Percentiles rank a stretch among this genome's conserved stretches.
These are phyloP conservation scores for Paguma larvata DNA, from an alignment of 2,797 vertebrate genomes.

Conservation along the genomic window DNA sequence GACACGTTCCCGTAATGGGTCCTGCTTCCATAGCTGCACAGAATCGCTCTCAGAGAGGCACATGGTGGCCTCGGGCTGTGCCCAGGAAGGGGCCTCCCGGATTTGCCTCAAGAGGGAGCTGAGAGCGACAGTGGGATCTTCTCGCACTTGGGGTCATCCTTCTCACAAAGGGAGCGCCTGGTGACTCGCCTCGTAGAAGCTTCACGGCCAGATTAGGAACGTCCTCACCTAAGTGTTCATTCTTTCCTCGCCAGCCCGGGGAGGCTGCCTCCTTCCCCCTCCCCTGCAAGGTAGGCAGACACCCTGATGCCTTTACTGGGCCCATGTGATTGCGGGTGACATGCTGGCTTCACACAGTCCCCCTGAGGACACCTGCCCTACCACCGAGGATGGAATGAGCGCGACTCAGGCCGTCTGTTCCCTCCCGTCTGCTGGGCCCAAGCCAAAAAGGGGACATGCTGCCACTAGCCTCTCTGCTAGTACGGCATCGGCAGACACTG, in stretches of 20 bases:
- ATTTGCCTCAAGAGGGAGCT: neutral
- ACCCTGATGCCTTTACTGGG: neutral
- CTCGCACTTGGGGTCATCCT: rapidly evolving
- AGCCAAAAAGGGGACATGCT: neutral
- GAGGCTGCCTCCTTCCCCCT: neutral
- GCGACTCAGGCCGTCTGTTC: rapidly evolving
- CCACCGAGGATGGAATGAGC: neutral
- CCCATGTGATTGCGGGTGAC: neutral
- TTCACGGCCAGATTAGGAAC: neutral
- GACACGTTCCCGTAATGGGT: neutral
- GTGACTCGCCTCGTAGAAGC: neutral
- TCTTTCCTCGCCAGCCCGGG: neutral
- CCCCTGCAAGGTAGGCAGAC: neutral
- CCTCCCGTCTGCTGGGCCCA: neutral
- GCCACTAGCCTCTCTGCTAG: rapidly evolving
- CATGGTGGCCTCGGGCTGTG: neutral
- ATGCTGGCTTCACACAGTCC: neutral
- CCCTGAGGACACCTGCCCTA: neutral
- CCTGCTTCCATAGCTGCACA: neutral
- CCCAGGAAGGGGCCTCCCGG: neutral
- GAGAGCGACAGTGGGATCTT: rapidly evolving
- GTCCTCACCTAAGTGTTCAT: neutral
- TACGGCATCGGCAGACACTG: neutral
- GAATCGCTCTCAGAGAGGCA: neutral
- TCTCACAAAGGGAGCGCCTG: neutral